Conservation (phyloP, 2,797 vertebrate species). For the Odontamblyopus rebecca region DNA sequence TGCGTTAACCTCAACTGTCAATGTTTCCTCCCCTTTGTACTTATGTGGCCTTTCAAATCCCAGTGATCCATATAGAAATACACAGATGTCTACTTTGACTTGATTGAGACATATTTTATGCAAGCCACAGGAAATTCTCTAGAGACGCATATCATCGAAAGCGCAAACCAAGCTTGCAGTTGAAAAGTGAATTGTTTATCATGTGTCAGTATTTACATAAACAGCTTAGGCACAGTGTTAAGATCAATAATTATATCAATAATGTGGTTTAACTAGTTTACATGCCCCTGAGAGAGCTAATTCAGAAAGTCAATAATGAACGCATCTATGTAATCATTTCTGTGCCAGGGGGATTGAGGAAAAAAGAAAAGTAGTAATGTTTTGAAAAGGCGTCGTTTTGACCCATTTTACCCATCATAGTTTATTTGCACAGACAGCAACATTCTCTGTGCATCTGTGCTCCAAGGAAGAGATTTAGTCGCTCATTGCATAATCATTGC, state of each 20-base stretch:
- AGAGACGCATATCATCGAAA: slow-evolving; percentile 30
- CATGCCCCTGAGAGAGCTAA: slow-evolving; percentile 26
- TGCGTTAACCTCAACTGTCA: slow-evolving; percentile 17
- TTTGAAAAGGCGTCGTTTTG: slow-evolving; percentile 57
- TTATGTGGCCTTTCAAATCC: slow-evolving; percentile 30
- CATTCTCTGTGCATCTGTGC: slow-evolving; percentile 49
- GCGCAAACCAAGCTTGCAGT: slow-evolving; percentile 17
- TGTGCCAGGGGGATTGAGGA: slow-evolving; percentile 18
- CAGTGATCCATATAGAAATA: slow-evolving; percentile 20
- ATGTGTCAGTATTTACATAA: slow-evolving; percentile 28
- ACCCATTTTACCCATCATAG: slow-evolving; percentile 59
- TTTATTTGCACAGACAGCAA: slow-evolving; percentile 58
- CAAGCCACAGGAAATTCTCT: slow-evolving; percentile 34
- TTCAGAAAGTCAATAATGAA: slow-evolving; percentile 37
- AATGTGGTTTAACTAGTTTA: slow-evolving; percentile 38
- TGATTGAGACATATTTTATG: slow-evolving; percentile 19
- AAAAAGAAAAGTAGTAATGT: slow-evolving; percentile 26
- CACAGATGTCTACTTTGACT: slow-evolving; percentile 12
- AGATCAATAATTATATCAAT: slow-evolving; percentile 35
- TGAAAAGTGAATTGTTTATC: slow-evolving; percentile 35
- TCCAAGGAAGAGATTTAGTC: slow-evolving; percentile 49
- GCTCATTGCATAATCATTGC: slow-evolving; percentile 64
- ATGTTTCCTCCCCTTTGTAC: slow-evolving; percentile 9
- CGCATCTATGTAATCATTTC: slow-evolving; percentile 21
- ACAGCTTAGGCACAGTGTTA: slow-evolving; percentile 12